Conservation (phyloP, 2,113 vertebrate species). For the Cyanoliseus patagonus region DNA sequence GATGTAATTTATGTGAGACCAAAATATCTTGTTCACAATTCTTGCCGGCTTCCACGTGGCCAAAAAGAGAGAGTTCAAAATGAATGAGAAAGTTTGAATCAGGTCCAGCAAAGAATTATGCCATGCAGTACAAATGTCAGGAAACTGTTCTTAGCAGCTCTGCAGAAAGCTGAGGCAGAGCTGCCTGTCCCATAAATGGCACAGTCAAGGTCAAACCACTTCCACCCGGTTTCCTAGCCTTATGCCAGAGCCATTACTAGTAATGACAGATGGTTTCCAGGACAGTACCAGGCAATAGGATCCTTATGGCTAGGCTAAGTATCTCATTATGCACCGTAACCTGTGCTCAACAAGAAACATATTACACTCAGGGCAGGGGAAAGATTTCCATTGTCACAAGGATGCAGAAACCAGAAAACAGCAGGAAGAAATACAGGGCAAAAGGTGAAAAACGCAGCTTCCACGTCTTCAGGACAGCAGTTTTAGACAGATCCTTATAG, state of each 20-base stretch:
- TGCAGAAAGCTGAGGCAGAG: not conserved
- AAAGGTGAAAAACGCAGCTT: not conserved
- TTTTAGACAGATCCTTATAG: not conserved
- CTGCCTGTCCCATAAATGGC: not conserved
- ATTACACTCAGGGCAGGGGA: not conserved
- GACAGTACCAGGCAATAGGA: not conserved
- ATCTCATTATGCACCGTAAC: rapidly evolving
- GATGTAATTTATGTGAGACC: not conserved
- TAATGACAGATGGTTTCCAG: not conserved
- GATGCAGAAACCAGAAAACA: not conserved
- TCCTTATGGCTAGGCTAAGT: not conserved
- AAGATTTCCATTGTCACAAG: not conserved
- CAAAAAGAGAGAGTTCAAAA: not conserved
- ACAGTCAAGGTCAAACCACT: not conserved
- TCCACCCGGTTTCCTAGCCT: not conserved
- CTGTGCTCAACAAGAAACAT: not conserved
- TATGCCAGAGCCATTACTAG: not conserved
- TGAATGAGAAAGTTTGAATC: not conserved
- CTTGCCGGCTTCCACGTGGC: not conserved
- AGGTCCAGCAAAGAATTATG: not conserved
- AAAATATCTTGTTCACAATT: not conserved
- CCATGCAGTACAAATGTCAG: not conserved
- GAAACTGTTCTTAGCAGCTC: not conserved
- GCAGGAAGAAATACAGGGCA: not conserved
- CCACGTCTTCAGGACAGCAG: not conserved